Base-by-base conservation (phyloP, 2,797 vertebrate genomes). In the Macrochelys suwanniensis region DNA sequence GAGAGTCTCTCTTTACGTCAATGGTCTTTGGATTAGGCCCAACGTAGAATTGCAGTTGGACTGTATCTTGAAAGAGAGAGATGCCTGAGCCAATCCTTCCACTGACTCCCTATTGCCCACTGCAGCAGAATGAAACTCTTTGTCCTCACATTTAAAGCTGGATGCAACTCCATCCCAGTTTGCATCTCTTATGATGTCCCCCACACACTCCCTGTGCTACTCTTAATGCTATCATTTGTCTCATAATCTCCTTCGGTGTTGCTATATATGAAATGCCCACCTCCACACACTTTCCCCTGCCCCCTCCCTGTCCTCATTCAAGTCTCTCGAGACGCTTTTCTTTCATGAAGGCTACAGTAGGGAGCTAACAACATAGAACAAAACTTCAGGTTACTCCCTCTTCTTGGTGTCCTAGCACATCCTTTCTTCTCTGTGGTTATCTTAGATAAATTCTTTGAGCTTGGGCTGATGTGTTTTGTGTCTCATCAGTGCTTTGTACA, bases 81-180 rank as follows among this genome's bases (percentile, higher is more conserved):
- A 91, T 80, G 80, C 93, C 71, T 82, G 4, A 47, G 87, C 96
- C 93, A 95, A 2, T 53, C 94, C 96, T 97, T 96, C 96, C 94
- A 57, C 94, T 93, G 90, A 96, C 59, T 93, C 50, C 57, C 88
- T 90, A 76, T 57, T 88, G 82, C 82, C 95, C 88, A 81, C 84
- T 89, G 1, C 0, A 0, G 53, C 76, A 54, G 90, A 95, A 88
- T 37, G n/a, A 61, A 89, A 50, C 85, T 95, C 84, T 87, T 96
- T 86, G 33, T 0, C 89, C 61, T 74, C 80, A 50, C 85, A 92
- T 95, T 92, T 81, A 42, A 89, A 90, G 49, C 84, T 28, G 90
- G 90, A 82, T 92, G 94, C 96, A 95, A n/a, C 89, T 91, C 93
- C 94, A 85, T 94, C 91, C 94, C 89, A 78, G 37, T 92, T 42